Base-by-base conservation (phyloP, 2,888 invertebrate genomes). In the Acrobasis consociella region DNA sequence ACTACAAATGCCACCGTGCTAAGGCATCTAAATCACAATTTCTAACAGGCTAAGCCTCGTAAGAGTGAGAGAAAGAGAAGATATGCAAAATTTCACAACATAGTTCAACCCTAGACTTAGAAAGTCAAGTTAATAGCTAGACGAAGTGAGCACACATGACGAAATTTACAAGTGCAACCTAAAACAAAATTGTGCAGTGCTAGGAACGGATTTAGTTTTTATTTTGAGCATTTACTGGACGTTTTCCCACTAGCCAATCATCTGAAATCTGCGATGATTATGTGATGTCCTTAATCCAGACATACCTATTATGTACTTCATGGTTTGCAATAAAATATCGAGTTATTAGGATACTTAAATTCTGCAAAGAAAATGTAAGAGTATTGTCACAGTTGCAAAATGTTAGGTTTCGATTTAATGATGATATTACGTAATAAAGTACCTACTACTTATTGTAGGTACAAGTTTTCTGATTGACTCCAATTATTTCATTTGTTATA, bases 11-110 rank as follows among this genome's bases (percentile, higher is more conserved):
- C 83, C 81, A 83, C 81, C 79, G 80, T 71, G 79, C 84, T 85
- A 83, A 91, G 89, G 90, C 91, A 88, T 89, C 84, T 88, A 88
- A 85, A 88, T 91, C 90, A 91, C 88, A 86, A 83, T 82, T 76
- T 73, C 85, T 87, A 87, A 76, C 65, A 77, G 85, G 85, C 90
- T 88, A 89, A 86, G 87, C 86, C 85, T 85, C 72, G 69, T 82
- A 76, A 77, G 74, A 80, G 76, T 77, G 78, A 82, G 77, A 83
- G 77, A 78, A 65, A 85, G 77, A 87, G 87, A 76, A 87, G 89
- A 90, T 90, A 90, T 90, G 90, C 87, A 85, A 86, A 82, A 85
- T 68, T 74, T 89, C 87, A 88, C 87, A 90, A 89, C 85, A 74
- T 85, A 80, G 78, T 80, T 80, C 69, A 72, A 76, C 72, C 72